Conservation (phyloP, 2,888 invertebrate species). For the Leptinotarsa haldemani region DNA sequence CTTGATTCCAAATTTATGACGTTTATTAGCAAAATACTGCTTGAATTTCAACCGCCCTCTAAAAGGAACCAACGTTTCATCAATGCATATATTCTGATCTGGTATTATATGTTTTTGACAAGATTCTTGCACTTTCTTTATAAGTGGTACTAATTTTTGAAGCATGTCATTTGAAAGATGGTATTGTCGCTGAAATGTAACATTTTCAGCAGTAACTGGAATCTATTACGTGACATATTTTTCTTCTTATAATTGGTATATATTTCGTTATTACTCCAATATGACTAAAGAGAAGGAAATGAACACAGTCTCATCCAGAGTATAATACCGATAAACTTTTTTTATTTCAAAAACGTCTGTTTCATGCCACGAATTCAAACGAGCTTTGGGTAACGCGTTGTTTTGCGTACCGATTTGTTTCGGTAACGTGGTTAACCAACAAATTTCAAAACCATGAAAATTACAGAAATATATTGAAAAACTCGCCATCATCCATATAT, state of each 20-base stretch:
- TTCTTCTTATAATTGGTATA: neutral
- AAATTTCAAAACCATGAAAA: neutral
- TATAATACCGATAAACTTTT: neutral
- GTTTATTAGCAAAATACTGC: neutral
- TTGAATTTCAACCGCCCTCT: neutral
- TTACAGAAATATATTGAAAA: neutral
- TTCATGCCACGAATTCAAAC: neutral
- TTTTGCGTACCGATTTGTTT: neutral
- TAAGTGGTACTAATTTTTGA: neutral
- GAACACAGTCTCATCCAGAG: neutral
- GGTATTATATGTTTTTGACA: neutral
- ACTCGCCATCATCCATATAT: neutral
- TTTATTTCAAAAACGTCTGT: neutral
- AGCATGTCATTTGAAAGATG: neutral
- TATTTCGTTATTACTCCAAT: neutral
- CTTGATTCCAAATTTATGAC: constrained; percentile 1
- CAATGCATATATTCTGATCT: neutral
- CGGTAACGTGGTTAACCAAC: neutral
- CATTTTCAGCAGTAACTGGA: neutral
- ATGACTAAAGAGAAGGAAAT: neutral
- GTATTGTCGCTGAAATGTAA: neutral
- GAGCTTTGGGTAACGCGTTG: neutral
- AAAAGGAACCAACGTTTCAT: constrained; percentile 4
- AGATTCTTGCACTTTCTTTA: neutral
- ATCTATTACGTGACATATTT: neutral